Evolutionary conservation across 2,113 vertebrate genomes (phyloP).

Genomic region (Hypomesus transpacificus): DNA sequence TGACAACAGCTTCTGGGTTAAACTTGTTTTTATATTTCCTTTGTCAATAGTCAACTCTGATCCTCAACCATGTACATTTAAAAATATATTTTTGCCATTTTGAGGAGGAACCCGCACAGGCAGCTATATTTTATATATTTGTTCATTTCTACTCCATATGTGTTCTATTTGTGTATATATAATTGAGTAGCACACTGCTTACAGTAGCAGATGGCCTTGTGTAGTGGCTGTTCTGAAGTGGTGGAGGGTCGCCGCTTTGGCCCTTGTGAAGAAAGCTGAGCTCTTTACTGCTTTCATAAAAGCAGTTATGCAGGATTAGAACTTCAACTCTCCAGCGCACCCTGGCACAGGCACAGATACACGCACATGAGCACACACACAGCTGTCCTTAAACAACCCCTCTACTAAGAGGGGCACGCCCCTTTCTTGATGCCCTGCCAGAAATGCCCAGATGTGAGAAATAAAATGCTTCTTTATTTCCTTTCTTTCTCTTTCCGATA

Average conservation of each 20-base stretch:
- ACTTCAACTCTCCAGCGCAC: conserved; percentile 13
- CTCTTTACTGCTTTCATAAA: conserved; percentile 51
- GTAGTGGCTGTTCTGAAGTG: conserved; percentile 36
- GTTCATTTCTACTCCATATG: conserved; percentile 45
- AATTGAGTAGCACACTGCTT: conserved; percentile 19
- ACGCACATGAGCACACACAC: neutral
- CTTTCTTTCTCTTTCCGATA: neutral
- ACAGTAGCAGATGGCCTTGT: conserved; percentile 41
- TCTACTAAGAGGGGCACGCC: conserved; percentile 23
- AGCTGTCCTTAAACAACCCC: conserved; percentile 46
- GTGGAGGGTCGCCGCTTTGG: conserved; percentile 50
- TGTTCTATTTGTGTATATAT: conserved; percentile 8
- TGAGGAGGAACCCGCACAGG: neutral
- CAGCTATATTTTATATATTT: conserved; percentile 25
- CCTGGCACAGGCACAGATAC: neutral
- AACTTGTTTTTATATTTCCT: no score
- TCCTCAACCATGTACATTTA: no score
- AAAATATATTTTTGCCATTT: no score
- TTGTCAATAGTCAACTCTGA: no score
- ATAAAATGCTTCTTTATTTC: neutral
- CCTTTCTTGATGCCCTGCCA: conserved; percentile 14
- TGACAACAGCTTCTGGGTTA: no score
- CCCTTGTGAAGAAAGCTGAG: conserved; percentile 45
- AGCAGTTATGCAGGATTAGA: conserved; percentile 26
- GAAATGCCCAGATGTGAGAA: neutral